Percentiles rank a stretch among this genome's conserved stretches.
Conservation (phyloP, 30 jellyfish, hydroid and myxozoan species). For the Pseudorhiza aurosa region DNA sequence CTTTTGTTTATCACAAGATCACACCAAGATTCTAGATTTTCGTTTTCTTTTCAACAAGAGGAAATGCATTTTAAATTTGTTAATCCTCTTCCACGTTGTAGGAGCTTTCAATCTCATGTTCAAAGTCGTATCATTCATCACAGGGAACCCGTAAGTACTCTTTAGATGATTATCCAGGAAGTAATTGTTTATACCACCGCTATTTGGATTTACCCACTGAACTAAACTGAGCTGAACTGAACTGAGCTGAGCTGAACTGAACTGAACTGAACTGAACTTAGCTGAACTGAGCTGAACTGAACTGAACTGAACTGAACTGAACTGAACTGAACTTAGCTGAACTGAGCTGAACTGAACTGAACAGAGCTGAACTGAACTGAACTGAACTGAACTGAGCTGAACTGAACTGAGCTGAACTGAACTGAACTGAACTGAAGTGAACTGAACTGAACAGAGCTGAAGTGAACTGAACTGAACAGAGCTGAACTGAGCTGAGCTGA, state of each 20-base stretch:
- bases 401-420: conserved; percentile 17
- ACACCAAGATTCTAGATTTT: too few species aligned
- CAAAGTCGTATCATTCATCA: neutral
- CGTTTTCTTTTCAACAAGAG: too few species aligned
- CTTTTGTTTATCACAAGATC: too few species aligned
- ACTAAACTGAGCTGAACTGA: neutral
- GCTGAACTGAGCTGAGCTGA: conserved; percentile 11
- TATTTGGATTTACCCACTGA: too few species aligned
- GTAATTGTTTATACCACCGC: too few species aligned
- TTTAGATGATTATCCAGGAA: too few species aligned
- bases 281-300: neutral
- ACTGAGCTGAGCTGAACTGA: neutral
- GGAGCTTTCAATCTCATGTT: neutral
- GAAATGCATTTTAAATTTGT: too few species aligned
- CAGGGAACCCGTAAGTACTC: neutral
- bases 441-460: conserved; percentile 14
- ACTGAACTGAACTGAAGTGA: conserved; percentile 17
- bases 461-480: conserved; percentile 14
- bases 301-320: conserved; percentile 18
- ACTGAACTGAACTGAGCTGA: conserved; percentile 17
- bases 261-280: neutral
- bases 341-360: conserved; percentile 13
- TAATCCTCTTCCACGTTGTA: neutral
- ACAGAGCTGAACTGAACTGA: conserved; percentile 18
- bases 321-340: conserved; percentile 5